Evolutionary conservation across 1,140 invertebrate genomes (phyloP).

Genomic region (Phocides pigmalion): DNA sequence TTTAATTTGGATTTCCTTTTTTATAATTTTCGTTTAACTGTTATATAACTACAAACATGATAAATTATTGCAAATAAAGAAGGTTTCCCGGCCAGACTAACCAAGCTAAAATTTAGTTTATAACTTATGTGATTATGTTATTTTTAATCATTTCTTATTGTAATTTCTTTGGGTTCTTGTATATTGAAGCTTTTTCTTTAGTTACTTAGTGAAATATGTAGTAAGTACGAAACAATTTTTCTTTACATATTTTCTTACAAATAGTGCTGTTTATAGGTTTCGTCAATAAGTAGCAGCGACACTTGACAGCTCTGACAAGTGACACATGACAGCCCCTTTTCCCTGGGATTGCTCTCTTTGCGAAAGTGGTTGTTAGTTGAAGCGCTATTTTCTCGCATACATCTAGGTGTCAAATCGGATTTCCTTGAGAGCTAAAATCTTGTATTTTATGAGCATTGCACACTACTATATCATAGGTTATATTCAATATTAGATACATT

Average conservation of each 20-base stretch:
- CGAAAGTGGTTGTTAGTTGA: slow-evolving; percentile 2
- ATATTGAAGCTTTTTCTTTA: too few species aligned
- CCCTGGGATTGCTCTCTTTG: background rate
- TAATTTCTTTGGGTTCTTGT: too few species aligned
- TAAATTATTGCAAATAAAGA: too few species aligned
- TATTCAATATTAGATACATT: too few species aligned
- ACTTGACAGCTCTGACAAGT: background rate
- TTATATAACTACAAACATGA: too few species aligned
- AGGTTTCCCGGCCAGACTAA: too few species aligned
- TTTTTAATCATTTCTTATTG: too few species aligned
- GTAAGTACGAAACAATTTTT: background rate
- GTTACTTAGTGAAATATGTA: too few species aligned
- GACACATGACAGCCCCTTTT: slow-evolving; percentile 9
- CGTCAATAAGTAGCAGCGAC: slow-evolving; percentile 2
- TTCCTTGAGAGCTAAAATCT: background rate
- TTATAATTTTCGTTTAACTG: too few species aligned
- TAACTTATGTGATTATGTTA: too few species aligned
- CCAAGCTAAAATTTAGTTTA: too few species aligned
- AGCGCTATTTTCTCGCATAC: background rate
- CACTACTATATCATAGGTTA: background rate
- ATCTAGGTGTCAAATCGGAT: background rate
- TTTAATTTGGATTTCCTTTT: slow-evolving; percentile 39
- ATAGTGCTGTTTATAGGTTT: background rate
- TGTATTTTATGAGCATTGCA: background rate
- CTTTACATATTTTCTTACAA: background rate